Base-by-base conservation (phyloP, 1,140 invertebrate species). In the Fragariocoptes setiger region DNA sequence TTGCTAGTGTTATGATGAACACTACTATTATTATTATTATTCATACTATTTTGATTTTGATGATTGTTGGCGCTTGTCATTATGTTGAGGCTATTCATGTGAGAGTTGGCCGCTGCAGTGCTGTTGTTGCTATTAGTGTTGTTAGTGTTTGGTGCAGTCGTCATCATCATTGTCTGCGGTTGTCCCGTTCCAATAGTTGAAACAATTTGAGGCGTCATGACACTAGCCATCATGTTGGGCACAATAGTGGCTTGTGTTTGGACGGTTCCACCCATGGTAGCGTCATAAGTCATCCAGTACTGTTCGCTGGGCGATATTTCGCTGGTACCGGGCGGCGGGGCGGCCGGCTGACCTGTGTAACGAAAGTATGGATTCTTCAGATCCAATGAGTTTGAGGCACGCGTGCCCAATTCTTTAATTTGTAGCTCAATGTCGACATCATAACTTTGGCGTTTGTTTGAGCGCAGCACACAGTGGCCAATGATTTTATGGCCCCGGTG, bases 331-430 rank as follows among this genome's bases (percentile, higher is more conserved):
- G 85, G 82, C 3, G 80, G 82, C 19, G 53, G 49, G 21, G 46
- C 13, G 44, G 53, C 51, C 14, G 55, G 48, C 21, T 58, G 52
- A 21, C 61, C 61, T 22, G 56, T 61, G 48, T 63, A 68, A 21
- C 69, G 61, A 61, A 99, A 97, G 66, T 90, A 95, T 5, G 90
- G 90, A 65, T 95, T 97, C 62, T 99, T 97, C 47, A 99, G 63
- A 62, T 97, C 90, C 52, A 97, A 63, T 18, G 76, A 80, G 56
- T 95, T 97, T 42, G 66, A 70, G 37, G 76, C 77, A 46, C 58
- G 56, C 47, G 71, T 69, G 39, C 68, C 69, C 14, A 77, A 79
- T 21, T 82, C 83, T 58, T 90, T 80, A 22, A 92, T 66, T 45
- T 69, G 70, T 43, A 95, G 56, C 50, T 86, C 78, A 56, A 97